Evolutionary conservation across 2,797 vertebrate species (phyloP).

Genomic region (Chaetophractus vellerosus): DNA sequence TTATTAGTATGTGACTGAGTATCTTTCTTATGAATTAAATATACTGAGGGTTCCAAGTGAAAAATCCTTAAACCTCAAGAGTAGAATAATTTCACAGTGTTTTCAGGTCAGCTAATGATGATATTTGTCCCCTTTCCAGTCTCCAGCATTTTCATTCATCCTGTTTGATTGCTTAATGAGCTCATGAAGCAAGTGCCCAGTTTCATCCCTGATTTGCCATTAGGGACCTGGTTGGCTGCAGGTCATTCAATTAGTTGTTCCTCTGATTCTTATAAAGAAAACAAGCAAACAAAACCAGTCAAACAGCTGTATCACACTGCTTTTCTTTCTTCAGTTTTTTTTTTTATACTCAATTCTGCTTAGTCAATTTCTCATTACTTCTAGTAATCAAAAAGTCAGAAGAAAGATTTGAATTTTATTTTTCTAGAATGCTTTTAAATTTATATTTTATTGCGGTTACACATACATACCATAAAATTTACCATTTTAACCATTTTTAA

Average conservation of each 20-base stretch:
- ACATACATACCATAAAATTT: too few species aligned
- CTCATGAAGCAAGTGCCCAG: accelerated
- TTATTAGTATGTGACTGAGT: too few species aligned
- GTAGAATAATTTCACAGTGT: background rate
- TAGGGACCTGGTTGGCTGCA: background rate
- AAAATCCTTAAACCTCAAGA: background rate
- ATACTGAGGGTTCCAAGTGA: too few species aligned
- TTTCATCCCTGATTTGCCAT: accelerated
- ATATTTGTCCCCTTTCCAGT: accelerated
- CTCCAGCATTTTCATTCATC: accelerated
- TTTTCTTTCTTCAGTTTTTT: accelerated
- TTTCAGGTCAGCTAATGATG: accelerated
- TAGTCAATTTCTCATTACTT: background rate
- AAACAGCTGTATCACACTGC: accelerated
- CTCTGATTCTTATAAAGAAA: background rate
- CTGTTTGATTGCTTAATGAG: background rate
- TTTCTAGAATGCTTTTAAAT: background rate
- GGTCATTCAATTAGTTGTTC: background rate
- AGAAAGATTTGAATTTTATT: background rate
- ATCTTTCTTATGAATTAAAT: background rate
- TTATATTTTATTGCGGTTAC: too few species aligned
- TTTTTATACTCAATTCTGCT: background rate
- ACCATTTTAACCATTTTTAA: too few species aligned
- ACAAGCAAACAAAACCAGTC: too few species aligned
- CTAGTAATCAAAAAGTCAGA: background rate